These are phyloP conservation scores for Abramis brama DNA, from an alignment of 2,113 vertebrate genomes.

Conservation along the genomic window DNA sequence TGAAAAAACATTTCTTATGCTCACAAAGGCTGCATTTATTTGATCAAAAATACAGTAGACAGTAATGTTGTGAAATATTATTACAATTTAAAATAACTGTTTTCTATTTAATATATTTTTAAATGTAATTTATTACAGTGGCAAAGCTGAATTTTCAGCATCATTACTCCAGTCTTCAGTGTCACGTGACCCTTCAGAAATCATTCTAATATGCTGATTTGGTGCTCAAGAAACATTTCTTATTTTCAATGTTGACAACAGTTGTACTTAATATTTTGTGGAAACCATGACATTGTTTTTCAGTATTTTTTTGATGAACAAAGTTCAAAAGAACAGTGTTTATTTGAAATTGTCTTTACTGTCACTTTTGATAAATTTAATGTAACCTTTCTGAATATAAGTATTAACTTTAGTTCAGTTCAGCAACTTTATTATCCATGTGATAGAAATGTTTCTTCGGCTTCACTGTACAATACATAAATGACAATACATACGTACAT, in stretches of 20 bases:
- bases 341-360: background rate
- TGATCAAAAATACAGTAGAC: too few relatives aligned
- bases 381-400: background rate
- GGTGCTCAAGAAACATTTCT: too few relatives aligned
- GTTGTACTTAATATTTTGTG: background rate
- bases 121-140: background rate
- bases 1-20: too few relatives aligned
- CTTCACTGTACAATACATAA: too few relatives aligned
- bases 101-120: background rate
- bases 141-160: background rate
- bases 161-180: background rate
- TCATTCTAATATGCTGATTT: background rate
- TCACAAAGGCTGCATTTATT: too few relatives aligned
- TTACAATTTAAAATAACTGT: background rate
- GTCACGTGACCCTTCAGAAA: background rate
- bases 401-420: too few relatives aligned
- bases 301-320: background rate
- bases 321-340: background rate
- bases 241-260: too few relatives aligned
- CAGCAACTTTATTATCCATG: too few relatives aligned
- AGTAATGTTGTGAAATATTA: background rate
- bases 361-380: background rate
- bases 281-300: background rate
- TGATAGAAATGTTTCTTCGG: too few relatives aligned
- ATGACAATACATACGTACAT: too few relatives aligned